Conservation (phyloP, 2,888 invertebrate genomes). For the Dorcus parallelipipedus region DNA sequence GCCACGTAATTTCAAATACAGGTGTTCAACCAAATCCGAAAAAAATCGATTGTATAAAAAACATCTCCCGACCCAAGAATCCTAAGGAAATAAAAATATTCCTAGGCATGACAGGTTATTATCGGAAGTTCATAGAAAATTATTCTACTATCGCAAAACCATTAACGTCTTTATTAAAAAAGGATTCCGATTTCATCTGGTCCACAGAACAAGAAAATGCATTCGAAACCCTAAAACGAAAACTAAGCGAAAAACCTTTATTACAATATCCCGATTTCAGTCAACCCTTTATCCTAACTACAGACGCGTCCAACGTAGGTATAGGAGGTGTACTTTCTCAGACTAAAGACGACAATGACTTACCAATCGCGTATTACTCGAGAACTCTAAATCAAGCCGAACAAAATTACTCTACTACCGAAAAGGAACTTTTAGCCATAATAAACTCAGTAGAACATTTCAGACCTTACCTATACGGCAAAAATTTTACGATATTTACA, state of each 20-base stretch:
- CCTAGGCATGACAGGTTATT: slow-evolving; percentile 6
- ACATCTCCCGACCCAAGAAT: background rate
- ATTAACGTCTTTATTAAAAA: slow-evolving; percentile 18
- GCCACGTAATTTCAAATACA: background rate
- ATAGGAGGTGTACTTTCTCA: slow-evolving; percentile 27
- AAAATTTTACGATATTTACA: slow-evolving; percentile 3
- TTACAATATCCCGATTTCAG: slow-evolving; percentile 24
- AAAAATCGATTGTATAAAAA: background rate
- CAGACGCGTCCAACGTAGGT: slow-evolving; percentile 27
- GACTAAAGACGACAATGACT: slow-evolving; percentile 15
- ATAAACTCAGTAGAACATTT: slow-evolving; percentile 16
- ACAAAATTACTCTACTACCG: slow-evolving; percentile 22
- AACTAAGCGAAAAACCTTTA: slow-evolving; percentile 9
- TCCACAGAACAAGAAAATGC: no score
- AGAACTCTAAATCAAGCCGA: slow-evolving; percentile 23
- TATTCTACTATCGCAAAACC: slow-evolving; percentile 17
- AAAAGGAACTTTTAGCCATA: slow-evolving; percentile 29
- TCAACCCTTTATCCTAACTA: slow-evolving; percentile 23
- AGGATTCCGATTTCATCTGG: background rate
- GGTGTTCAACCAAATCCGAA: background rate
- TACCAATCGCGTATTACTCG: slow-evolving; percentile 26
- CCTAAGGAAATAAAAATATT: slow-evolving; percentile 6
- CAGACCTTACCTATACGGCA: slow-evolving; percentile 11
- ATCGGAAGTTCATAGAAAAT: slow-evolving; percentile 14
- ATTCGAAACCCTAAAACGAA: background rate